Conservation (phyloP, 2,888 invertebrate genomes). For the Pachliopta kotzebuea region DNA sequence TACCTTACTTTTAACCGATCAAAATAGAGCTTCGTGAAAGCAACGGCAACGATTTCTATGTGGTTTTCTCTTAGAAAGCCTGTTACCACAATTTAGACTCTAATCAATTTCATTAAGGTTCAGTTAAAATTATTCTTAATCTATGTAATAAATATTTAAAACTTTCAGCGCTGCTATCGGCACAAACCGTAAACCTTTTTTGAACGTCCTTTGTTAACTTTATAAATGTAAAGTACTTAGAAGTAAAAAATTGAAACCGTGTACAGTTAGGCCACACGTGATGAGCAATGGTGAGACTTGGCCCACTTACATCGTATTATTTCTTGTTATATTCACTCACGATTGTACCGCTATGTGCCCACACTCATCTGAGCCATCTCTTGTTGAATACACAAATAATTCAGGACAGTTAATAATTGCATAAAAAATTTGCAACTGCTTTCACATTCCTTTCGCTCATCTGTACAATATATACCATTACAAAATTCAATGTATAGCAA, state of each 20-base stretch:
- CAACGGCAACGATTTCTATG: too few species aligned
- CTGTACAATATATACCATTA: too few species aligned
- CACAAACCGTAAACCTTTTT: too few species aligned
- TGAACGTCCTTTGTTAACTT: not conserved
- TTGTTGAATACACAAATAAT: constrained; percentile 17
- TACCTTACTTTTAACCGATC: too few species aligned
- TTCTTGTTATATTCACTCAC: constrained; percentile 22
- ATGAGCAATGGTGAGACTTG: constrained; percentile 56
- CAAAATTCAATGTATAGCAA: too few species aligned
- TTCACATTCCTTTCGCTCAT: not conserved
- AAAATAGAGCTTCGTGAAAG: too few species aligned
- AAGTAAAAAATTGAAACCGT: constrained; percentile 8
- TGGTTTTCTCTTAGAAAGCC: too few species aligned
- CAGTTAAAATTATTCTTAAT: too few species aligned
- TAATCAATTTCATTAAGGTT: too few species aligned
- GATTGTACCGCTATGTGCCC: constrained; percentile 26
- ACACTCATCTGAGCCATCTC: constrained; percentile 16
- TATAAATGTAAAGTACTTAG: not conserved
- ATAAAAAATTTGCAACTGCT: constrained; percentile 25
- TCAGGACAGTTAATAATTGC: constrained; percentile 20
- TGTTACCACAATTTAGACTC: too few species aligned
- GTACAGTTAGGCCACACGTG: constrained; percentile 40
- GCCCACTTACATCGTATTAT: constrained; percentile 65
- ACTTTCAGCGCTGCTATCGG: too few species aligned
- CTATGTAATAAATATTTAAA: too few species aligned